phyloP scores from a whole-genome alignment of 2,113 vertebrate genomes.

The Scolopax mira region DNA sequence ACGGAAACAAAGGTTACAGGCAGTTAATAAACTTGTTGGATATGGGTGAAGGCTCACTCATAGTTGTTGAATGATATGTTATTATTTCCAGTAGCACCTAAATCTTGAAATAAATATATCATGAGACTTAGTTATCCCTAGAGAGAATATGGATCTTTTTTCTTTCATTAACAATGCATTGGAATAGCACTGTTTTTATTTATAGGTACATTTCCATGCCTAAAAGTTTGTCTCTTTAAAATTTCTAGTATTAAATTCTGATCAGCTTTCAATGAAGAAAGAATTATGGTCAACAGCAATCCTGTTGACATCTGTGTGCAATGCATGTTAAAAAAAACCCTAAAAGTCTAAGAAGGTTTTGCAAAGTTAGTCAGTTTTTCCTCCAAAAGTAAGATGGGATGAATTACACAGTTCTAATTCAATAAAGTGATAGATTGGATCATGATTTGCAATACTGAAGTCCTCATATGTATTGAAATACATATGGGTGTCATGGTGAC shows the following conservation, averaged over 20 bases:
- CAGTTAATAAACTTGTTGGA: conserved; percentile 46
- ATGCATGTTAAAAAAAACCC: conserved; percentile 27
- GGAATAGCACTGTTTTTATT: conserved; percentile 39
- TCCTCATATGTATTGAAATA: neutral
- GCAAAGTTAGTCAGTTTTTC: neutral
- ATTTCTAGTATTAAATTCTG: conserved; percentile 46
- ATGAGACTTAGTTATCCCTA: conserved; percentile 12
- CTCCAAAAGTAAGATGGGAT: neutral
- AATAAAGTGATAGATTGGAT: neutral
- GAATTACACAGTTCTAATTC: neutral
- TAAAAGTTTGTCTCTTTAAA: conserved; percentile 59
- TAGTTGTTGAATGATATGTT: conserved; percentile 37
- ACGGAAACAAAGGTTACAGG: conserved; percentile 40
- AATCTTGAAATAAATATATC: conserved; percentile 64
- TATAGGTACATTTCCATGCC: conserved; percentile 9
- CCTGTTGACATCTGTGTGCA: neutral
- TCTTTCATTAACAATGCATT: conserved; percentile 52
- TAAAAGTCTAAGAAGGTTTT: conserved; percentile 2
- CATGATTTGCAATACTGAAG: neutral
- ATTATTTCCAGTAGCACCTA: conserved; percentile 30
- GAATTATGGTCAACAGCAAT: conserved; percentile 16
- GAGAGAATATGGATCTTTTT: conserved; percentile 55
- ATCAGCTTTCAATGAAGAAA: conserved; percentile 47
- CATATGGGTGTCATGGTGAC: no score
- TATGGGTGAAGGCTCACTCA: conserved; percentile 33